phyloP scores from a whole-genome alignment of 2,113 vertebrate genomes.

The Zosterops pallidus region DNA sequence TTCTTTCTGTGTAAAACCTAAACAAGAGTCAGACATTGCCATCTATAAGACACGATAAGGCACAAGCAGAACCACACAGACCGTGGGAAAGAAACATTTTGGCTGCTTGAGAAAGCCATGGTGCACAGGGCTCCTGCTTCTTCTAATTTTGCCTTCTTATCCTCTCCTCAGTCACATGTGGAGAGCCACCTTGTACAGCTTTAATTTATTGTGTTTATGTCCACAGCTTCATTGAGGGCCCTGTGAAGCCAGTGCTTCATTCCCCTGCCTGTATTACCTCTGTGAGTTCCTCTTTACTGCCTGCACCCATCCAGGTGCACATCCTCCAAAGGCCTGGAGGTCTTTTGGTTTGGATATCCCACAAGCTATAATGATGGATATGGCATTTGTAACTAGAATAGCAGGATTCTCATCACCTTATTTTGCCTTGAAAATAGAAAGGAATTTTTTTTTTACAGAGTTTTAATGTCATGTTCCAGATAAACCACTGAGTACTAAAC shows the following conservation, averaged over 20 bases:
- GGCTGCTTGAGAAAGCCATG: not conserved
- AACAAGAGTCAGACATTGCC: not conserved
- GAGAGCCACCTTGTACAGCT: not conserved
- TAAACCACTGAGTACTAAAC: not conserved
- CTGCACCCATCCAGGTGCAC: accelerated
- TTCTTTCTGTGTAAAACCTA: not conserved
- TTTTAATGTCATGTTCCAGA: not conserved
- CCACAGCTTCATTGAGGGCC: not conserved
- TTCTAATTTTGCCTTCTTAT: not conserved
- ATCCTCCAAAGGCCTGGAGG: not conserved
- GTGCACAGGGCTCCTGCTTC: not conserved
- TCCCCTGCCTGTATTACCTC: not conserved
- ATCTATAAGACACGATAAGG: not conserved
- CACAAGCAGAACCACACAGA: not conserved
- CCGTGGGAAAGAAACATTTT: not conserved
- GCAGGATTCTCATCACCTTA: not conserved
- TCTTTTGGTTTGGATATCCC: not conserved
- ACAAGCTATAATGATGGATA: not conserved
- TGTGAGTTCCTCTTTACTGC: not conserved
- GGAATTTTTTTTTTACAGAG: not conserved
- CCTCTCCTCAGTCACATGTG: not conserved
- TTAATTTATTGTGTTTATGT: not conserved
- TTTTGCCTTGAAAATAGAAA: not conserved
- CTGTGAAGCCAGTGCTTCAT: not conserved
- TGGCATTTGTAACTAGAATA: not conserved